Conservation (phyloP, 2,797 vertebrate species). For the Dendrocincla tyrannina region DNA sequence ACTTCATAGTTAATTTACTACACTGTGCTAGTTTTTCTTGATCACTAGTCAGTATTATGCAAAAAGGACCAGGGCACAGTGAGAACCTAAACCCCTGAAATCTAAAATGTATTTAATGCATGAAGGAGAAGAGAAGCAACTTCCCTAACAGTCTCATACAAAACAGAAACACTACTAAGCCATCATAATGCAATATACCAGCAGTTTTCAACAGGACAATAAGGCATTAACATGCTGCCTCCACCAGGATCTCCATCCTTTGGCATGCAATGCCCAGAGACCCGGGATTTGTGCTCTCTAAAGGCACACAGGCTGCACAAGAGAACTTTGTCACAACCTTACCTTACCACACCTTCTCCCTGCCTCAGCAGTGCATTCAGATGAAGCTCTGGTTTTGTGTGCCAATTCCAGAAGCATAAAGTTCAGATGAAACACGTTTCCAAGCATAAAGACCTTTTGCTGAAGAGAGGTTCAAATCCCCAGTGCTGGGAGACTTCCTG, state of each 20-base stretch:
- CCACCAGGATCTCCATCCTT: neutral
- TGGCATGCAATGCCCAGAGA: neutral
- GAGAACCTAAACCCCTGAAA: neutral
- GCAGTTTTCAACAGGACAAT: neutral
- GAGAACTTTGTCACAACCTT: neutral
- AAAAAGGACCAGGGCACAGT: neutral
- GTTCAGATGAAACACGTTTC: neutral
- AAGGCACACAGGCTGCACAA: fast-evolving
- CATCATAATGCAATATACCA: neutral
- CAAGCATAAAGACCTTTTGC: neutral
- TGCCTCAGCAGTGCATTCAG: neutral
- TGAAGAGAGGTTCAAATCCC: neutral
- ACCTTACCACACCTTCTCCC: no score
- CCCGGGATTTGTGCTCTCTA: no score
- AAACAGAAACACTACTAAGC: neutral
- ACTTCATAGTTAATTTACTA: neutral
- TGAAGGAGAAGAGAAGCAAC: neutral
- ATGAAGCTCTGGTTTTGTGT: neutral
- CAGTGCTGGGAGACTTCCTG: neutral
- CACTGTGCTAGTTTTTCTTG: neutral
- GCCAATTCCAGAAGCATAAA: neutral
- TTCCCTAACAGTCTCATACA: neutral
- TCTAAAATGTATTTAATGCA: neutral
- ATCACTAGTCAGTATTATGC: neutral
- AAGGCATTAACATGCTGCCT: neutral